A percentile compares a stretch with the other conserved stretches of the same genome.
phyloP scores from a whole-genome alignment of 2,113 vertebrate species.

The Peromyscus leucopus region DNA sequence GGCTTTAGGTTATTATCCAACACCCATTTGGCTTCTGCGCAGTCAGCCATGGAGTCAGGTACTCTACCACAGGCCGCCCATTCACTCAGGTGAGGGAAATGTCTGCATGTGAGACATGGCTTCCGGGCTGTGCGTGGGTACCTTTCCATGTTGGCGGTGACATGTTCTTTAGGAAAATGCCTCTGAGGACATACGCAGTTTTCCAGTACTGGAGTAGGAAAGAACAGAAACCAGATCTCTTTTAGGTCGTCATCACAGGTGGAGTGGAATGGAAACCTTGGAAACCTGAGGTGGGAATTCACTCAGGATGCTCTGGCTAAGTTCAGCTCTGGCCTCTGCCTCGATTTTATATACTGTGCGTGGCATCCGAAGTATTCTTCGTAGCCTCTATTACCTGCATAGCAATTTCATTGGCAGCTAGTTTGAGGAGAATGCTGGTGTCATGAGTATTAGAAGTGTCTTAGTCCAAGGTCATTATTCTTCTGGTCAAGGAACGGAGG shows the following conservation, averaged over 20 bases:
- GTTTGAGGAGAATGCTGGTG: neutral
- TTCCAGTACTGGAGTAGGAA: conserved; percentile 20
- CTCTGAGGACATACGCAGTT: conserved; percentile 46
- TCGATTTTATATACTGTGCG: neutral
- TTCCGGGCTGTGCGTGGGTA: neutral
- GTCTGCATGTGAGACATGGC: neutral
- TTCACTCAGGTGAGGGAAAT: neutral
- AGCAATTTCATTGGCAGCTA: neutral
- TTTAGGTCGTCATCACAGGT: neutral
- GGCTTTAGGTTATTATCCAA: neutral
- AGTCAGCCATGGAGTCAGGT: neutral
- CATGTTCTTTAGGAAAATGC: conserved; percentile 58
- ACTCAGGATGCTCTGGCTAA: conserved; percentile 19
- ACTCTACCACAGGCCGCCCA: neutral
- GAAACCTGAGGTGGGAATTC: conserved; percentile 2
- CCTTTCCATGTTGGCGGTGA: conserved; percentile 43
- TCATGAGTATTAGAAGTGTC: conserved; percentile 7
- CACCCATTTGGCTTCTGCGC: neutral
- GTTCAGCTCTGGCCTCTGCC: neutral
- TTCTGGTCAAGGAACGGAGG: neutral
- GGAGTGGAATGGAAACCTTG: conserved; percentile 39
- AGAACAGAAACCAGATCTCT: conserved; percentile 58
- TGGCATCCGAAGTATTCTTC: neutral
- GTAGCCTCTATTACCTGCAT: neutral
- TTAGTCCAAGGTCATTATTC: conserved; percentile 27